Percentiles rank a stretch among this genome's conserved stretches.
Conservation (phyloP, 2,888 invertebrate species). For the Pandemis heparana region DNA sequence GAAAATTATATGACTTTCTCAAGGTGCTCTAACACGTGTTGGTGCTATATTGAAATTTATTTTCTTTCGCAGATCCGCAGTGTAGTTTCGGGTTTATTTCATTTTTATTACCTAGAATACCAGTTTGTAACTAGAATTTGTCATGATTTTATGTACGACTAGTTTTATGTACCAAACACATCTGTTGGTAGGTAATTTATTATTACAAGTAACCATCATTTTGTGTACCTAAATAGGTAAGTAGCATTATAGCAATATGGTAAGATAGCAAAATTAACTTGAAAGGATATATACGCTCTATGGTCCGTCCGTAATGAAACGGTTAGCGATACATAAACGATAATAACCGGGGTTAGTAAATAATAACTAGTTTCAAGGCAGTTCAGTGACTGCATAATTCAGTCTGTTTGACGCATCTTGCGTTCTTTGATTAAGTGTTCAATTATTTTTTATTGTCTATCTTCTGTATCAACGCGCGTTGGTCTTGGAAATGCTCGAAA, state of each 20-base stretch:
- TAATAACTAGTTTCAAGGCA: slow-evolving; percentile 40
- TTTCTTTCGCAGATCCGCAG: slow-evolving; percentile 21
- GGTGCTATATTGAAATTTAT: slow-evolving; percentile 36
- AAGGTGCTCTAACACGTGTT: slow-evolving; percentile 46
- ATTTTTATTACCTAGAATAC: slow-evolving; percentile 31
- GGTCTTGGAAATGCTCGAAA: no score
- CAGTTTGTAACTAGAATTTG: slow-evolving; percentile 9
- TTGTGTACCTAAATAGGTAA: no score
- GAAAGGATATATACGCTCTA: not conserved
- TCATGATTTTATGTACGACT: slow-evolving; percentile 8
- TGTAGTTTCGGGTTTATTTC: slow-evolving; percentile 23
- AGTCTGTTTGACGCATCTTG: not conserved
- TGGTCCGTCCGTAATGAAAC: slow-evolving; percentile 33
- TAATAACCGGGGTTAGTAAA: slow-evolving; percentile 38
- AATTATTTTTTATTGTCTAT: no score
- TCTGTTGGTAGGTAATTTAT: no score
- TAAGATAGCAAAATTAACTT: not conserved
- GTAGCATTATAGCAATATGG: no score
- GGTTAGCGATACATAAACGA: slow-evolving; percentile 40
- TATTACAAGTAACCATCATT: no score
- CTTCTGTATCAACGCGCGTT: no score
- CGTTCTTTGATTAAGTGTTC: no score
- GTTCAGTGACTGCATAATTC: slow-evolving; percentile 33
- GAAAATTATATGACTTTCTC: slow-evolving; percentile 42
- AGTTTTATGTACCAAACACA: not conserved